These are phyloP conservation scores for Lithobius niger DNA, from an alignment of 1,140 invertebrate genomes.

Conservation along the genomic window DNA sequence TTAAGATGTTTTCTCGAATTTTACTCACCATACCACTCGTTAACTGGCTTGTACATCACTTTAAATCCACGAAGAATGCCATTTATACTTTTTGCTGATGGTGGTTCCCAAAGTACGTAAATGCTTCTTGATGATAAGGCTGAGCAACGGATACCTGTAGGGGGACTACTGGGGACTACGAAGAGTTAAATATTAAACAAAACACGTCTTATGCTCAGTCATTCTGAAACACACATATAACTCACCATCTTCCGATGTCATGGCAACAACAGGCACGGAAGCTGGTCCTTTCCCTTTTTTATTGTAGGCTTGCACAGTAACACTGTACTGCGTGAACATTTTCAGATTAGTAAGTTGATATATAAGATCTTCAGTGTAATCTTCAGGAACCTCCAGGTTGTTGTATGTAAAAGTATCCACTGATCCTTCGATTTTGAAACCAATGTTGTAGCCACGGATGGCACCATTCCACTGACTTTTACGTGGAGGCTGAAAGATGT, in stretches of 20 bases:
- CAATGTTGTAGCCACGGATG: conserved; percentile 82
- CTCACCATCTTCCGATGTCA: neutral
- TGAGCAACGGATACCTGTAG: conserved; percentile 70
- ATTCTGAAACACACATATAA: too few relatives aligned
- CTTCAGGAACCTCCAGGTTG: conserved; percentile 15
- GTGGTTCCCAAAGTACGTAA: conserved; percentile 81
- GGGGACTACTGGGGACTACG: conserved; percentile 38
- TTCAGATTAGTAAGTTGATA: conserved; percentile 33
- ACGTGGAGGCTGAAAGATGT: conserved; percentile 46
- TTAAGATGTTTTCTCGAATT: too few relatives aligned
- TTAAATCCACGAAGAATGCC: conserved; percentile 93
- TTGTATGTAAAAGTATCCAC: conserved; percentile 1
- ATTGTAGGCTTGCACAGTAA: too few relatives aligned
- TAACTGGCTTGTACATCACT: conserved; percentile 75
- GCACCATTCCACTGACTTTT: conserved; percentile 79
- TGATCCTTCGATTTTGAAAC: conserved; percentile 47
- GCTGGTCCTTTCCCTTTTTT: too few relatives aligned
- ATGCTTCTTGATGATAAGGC: conserved; percentile 86
- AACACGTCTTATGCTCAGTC: too few relatives aligned
- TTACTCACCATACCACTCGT: conserved; percentile 11
- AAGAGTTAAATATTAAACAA: too few relatives aligned
- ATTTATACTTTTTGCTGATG: conserved; percentile 74
- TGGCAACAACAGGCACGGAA: neutral
- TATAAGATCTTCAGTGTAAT: too few relatives aligned
- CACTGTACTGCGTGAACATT: conserved; percentile 86